Evolutionary conservation across 2,797 vertebrate species (phyloP).

Genomic region (Ctenopoma kingsleyae): DNA sequence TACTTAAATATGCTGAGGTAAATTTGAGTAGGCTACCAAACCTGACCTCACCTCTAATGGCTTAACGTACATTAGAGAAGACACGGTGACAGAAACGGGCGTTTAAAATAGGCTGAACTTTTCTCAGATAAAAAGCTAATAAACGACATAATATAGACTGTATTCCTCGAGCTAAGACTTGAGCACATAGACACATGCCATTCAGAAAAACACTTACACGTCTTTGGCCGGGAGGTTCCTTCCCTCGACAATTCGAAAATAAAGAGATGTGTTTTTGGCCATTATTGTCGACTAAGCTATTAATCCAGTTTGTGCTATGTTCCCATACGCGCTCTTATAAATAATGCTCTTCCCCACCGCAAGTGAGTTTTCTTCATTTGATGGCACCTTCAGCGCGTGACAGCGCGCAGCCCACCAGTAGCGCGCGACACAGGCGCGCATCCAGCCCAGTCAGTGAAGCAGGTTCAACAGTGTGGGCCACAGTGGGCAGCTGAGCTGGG

Average conservation of each 20-base stretch:
- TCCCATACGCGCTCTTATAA: slow-evolving; percentile 64
- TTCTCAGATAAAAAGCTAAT: background rate
- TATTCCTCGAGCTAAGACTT: slow-evolving; percentile 10
- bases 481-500: background rate
- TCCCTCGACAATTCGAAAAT: slow-evolving; percentile 93
- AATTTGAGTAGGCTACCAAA: background rate
- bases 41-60: background rate
- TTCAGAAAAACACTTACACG: slow-evolving; percentile 86
- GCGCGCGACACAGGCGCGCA: slow-evolving; percentile 62
- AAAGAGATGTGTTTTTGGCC: slow-evolving; percentile 91
- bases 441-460: slow-evolving; percentile 30
- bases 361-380: slow-evolving; percentile 74
- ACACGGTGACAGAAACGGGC: background rate
- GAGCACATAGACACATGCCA: slow-evolving; percentile 28
- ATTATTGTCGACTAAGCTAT: slow-evolving; percentile 72
- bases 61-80: background rate
- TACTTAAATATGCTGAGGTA: background rate
- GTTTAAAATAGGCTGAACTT: slow-evolving; percentile 10
- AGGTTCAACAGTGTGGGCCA: slow-evolving; percentile 10
- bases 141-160: background rate
- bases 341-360: slow-evolving; percentile 60
- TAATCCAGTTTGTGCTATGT: slow-evolving; percentile 58
- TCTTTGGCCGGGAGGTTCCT: slow-evolving; percentile 92
- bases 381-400: slow-evolving; percentile 77
- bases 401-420: slow-evolving; percentile 70